Evolutionary conservation across 1,140 invertebrate species (phyloP), one percentile per base, ranked within the genome.

Genomic region (Caerostris darwini): DNA sequence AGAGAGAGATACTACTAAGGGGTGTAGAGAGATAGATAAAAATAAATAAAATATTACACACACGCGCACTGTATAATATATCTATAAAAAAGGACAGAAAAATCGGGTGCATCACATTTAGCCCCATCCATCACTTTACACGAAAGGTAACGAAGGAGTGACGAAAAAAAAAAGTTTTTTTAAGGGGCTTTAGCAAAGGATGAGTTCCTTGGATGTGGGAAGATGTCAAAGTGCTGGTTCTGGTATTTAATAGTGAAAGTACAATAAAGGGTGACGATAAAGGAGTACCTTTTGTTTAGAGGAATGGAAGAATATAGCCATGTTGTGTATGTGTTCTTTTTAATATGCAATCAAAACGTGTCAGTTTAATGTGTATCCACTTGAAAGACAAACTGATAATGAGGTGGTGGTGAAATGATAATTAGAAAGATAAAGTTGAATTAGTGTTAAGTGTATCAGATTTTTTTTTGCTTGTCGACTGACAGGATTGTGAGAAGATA

Each of bases 211-310:
- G 58, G 69, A 17, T 50, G 34, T 17, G 89, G 64, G 67, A 58
- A 59, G 53, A 90, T 90, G 89, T 90, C 89, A 90, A 90, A 90
- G 89, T 58, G 69, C 59, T 77, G 64, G 89, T 90, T 90, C 69
- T 69, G 89, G 89, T 56, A 77, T 90, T 81, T 90, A 90, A 90
- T 90, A 69, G 89, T 90, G 50, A 17, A 90, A 81, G 89, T 90
- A 81, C n/a, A 59, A n/a, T n/a, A n/a, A n/a, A n/a, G n/a, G 8
- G 71, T 34, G 67, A 81, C 54, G 81, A 50, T 53, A 56, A 54
- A 53, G 17, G 64, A n/a, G n/a, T n/a, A n/a, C n/a, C n/a, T n/a
- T 50, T 8, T 14, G 4, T 50, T 77, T 53, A 34, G 34, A n/a
- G n/a, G n/a, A n/a, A n/a, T n/a, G n/a, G n/a, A n/a, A n/a, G n/a